These are phyloP conservation scores for Micrasema minimum DNA, from an alignment of 1,140 invertebrate genomes.

Conservation along the genomic window DNA sequence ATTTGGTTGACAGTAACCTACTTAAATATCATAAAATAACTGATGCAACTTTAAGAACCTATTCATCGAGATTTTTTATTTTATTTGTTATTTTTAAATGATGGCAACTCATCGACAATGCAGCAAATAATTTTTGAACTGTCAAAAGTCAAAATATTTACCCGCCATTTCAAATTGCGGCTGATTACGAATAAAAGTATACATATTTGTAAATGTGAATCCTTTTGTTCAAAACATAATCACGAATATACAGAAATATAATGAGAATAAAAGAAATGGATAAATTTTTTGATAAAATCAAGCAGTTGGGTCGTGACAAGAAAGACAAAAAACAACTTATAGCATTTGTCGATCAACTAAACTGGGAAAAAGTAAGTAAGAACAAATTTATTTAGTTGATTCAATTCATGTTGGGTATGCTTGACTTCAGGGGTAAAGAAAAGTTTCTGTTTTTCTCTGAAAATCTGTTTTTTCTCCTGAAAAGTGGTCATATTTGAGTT, in stretches of 20 bases:
- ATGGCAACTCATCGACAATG: too few species aligned
- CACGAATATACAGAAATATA: neutral
- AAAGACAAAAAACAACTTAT: constrained; percentile 44
- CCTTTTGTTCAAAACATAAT: neutral
- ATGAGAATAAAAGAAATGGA: constrained; percentile 16
- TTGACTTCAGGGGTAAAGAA: neutral
- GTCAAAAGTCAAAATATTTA: too few species aligned
- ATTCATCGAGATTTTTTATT: too few species aligned
- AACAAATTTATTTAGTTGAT: neutral
- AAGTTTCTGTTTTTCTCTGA: constrained; percentile 36
- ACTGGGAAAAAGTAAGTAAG: constrained; percentile 41
- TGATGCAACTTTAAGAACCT: too few species aligned
- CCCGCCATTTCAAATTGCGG: constrained; percentile 16
- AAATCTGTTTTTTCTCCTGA: too few species aligned
- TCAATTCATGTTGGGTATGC: neutral
- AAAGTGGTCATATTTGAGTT: too few species aligned
- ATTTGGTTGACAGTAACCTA: too few species aligned
- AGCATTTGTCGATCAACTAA: constrained; percentile 42
- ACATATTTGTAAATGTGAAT: neutral
- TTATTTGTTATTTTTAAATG: too few species aligned
- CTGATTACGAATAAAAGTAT: neutral
- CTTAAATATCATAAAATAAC: too few species aligned
- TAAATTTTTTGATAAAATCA: constrained; percentile 22
- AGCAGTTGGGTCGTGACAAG: constrained; percentile 43
- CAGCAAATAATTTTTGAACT: too few species aligned